Conservation (phyloP, 2,113 vertebrate genomes). For the Poeciliopsis turrubarensis region DNA sequence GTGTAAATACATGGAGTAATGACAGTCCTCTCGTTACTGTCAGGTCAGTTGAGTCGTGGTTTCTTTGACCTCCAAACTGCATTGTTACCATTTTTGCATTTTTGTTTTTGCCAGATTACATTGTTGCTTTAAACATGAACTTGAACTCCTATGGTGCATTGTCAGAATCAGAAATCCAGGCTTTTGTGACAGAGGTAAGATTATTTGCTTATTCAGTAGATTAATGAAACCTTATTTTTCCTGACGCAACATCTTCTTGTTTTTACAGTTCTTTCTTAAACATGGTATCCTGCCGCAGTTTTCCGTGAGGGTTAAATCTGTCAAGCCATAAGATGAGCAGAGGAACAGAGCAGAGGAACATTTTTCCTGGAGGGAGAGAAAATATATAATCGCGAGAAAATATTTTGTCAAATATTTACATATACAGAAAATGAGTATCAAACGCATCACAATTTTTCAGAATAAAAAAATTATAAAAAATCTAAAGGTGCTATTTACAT, state of each 20-base stretch:
- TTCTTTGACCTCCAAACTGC: too few species aligned
- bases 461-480: too few species aligned
- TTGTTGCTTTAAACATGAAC: conserved; percentile 17
- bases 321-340: background rate
- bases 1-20: too few species aligned
- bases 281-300: background rate
- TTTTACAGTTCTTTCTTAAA: background rate
- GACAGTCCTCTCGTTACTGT: too few species aligned
- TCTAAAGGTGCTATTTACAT: too few species aligned
- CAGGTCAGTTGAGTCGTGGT: too few species aligned
- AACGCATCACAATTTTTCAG: too few species aligned
- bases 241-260: background rate
- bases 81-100: conserved; percentile 1
- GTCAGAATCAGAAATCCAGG: conserved; percentile 9
- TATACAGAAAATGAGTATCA: too few species aligned
- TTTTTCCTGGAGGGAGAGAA: background rate
- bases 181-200: conserved; percentile 16
- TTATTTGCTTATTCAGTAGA: too few species aligned
- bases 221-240: too few species aligned
- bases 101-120: conserved; percentile 30
- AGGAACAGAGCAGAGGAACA: too few species aligned
- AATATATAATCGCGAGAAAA: background rate
- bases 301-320: background rate
- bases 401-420: too few species aligned
- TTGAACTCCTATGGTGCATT: background rate